Base-by-base conservation (phyloP, 2,797 vertebrate genomes). In the Erethizon dorsatum region DNA sequence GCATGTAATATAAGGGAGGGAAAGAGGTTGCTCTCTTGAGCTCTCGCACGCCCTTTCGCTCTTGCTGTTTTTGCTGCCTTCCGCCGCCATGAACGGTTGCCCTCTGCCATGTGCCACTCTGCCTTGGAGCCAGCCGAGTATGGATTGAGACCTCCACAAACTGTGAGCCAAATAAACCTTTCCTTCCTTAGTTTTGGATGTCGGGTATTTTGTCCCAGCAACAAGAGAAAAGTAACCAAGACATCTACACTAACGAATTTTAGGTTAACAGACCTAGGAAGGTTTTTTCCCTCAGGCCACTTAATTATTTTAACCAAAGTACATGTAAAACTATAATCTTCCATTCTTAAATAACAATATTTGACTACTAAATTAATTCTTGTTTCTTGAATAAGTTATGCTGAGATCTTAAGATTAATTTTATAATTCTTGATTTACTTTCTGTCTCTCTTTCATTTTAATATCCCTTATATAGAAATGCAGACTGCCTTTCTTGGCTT, bases 271-370 rank as follows among this genome's bases (percentile, higher is more conserved):
- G n/a, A 50, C 33, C 37, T 15, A 59, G n/a, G 54, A 75, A 94
- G 61, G 54, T 28, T 73, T 86, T 61, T 96, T 90, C n/a, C 86
- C 91, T 92, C 75, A 78, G 50, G n/a, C 14, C 52, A 88, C 6
- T 56, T 91, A 94, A 91, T 80, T 71, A 96, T 96, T 95, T 97
- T 89, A 93, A 95, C 61, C n/a, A 84, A 88, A 82, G 57, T 77
- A 88, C 15, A 73, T 14, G 18, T 56, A 95, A 94, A 96, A 87
- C 12, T 28, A 69, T 61, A 31, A 90, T 75, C 78, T 88, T 78
- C 65, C 20, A 57, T 14, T 11, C n/a, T 78, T 94, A 47, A 83
- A 94, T 67, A 86, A 93, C 28, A 92, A 47, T 75, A 83, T 61
- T 73, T 69, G 50, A 88, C 41, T 85, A 96, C 33, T 69, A 92